Evolutionary conservation across 2,113 vertebrate species (phyloP), one percentile per base, ranked within the genome.

Genomic region (Geococcyx californianus): DNA sequence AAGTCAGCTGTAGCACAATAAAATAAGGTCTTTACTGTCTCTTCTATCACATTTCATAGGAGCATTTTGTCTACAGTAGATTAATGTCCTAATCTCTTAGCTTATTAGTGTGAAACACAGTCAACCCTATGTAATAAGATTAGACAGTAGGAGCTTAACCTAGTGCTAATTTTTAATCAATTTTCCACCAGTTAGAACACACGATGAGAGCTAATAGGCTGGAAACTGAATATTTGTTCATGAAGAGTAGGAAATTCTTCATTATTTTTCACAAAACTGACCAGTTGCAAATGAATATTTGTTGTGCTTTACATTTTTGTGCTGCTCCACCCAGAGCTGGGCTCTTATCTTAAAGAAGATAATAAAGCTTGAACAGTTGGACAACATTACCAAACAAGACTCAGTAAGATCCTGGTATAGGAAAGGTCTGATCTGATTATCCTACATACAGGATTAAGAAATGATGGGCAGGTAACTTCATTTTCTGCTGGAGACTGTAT

Each of bases 31-130:
- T 79, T 90, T 78, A 78, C 28, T 17, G 15, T 80, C 26, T 82
- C 29, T 68, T 95, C 92, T 82, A 42, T 90, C 66, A 84, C 68
- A 91, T 94, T 83, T 96, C 66, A 59, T 91, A 89, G 83, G 28
- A 93, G 56, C 54, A 89, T 92, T 96, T 95, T 0, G 0, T 94
- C 93, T 93, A 95, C 87, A 80, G 66, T 95, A 96, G 93, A 97
- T 98, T 97, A 96, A 90, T 96, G 97, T 97, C 94, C 76, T 94
- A 95, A 90, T 49, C 79, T 96, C 86, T 96, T 96, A 97, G 87
- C 45, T 97, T 95, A 97, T 95, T 97, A 96, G 49, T 87, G 64
- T 92, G 93, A 96, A 97, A 94, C 75, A 96, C 89, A 95, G 73
- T 89, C 89, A 97, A 74, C 68, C 87, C 89, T 95, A 66, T 49